These are phyloP conservation scores for Leptodactylus fallax DNA, from an alignment of 2,797 vertebrate genomes.

Conservation along the genomic window DNA sequence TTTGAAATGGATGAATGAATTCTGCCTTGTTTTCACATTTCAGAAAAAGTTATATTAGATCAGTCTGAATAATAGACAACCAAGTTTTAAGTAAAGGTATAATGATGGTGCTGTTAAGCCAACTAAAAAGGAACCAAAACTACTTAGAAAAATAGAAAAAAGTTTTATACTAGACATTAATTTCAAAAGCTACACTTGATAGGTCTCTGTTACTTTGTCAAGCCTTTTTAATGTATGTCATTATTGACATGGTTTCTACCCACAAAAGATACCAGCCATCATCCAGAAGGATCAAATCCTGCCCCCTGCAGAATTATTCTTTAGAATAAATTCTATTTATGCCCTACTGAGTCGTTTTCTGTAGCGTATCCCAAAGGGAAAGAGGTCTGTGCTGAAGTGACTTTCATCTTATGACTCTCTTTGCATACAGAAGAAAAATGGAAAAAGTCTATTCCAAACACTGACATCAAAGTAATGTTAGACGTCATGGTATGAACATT, in stretches of 20 bases:
- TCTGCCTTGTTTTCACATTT: too few relatives aligned
- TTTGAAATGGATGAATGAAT: too few relatives aligned
- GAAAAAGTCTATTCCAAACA: slow-evolving; percentile 48
- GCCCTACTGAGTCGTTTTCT: slow-evolving; percentile 16
- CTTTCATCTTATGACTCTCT: slow-evolving; percentile 44
- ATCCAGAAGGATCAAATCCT: slow-evolving; percentile 19
- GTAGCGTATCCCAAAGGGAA: slow-evolving; percentile 23
- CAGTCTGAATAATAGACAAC: too few relatives aligned
- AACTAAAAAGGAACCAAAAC: neutral
- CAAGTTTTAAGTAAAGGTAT: too few relatives aligned
- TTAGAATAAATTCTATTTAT: slow-evolving; percentile 30
- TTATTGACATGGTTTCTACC: slow-evolving; percentile 11
- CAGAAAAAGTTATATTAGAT: too few relatives aligned
- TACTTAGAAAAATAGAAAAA: neutral
- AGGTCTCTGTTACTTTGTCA: slow-evolving; percentile 1
- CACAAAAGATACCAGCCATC: neutral
- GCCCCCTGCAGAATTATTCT: slow-evolving; percentile 17
- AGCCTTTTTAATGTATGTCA: neutral
- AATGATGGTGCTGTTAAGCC: neutral
- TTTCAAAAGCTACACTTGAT: too few relatives aligned
- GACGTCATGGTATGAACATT: slow-evolving; percentile 14
- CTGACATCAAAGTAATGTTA: slow-evolving; percentile 52
- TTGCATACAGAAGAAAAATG: slow-evolving; percentile 36
- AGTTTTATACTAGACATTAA: neutral
- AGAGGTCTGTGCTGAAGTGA: neutral